Base-by-base conservation (phyloP, 2,888 invertebrate species). In the Eurois occulta region DNA sequence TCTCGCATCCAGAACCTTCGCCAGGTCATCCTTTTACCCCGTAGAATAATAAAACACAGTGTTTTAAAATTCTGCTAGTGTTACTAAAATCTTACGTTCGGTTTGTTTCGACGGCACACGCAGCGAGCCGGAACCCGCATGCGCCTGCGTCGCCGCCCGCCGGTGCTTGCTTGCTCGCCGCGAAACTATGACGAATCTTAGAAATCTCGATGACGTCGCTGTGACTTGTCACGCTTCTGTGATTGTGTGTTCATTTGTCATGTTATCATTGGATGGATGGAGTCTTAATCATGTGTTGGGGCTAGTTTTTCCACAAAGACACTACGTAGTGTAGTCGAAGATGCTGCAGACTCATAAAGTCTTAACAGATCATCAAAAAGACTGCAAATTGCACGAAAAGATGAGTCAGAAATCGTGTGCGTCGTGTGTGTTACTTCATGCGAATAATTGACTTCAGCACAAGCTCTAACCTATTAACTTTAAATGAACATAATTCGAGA, bases 121-220 rank as follows among this genome's bases (percentile, higher is more conserved):
- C 78, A 75, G 35, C 84, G 75, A 83, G 46, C 73, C 78, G 84
- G 66, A 83, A 86, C 86, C 75, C 58, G 60, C 66, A 75, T 82
- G 65, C 41, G 35, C 21, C 10, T 41, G 66, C 58, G n/a, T n/a
- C n/a, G n/a, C n/a, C n/a, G n/a, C n/a, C n/a, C n/a, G 48, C 21
- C 67, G 73, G 52, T 72, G 70, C 24, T 55, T 67, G 64, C 60
- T 64, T 69, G 38, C 67, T 81, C 71, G 72, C 64, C 64, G 80
- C 76, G 62, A 84, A 84, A 75, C 81, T 87, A 82, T 82, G 81
- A 87, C 88, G 80, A 85, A 88, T 85, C 81, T 78, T 78, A 85
- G 83, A 78, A 88, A 88, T 85, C 85, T 84, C 66, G 18, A 2
- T n/a, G 71, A 74, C 72, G 78, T 60, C 35, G 67, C 70, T 74